Evolutionary conservation across 30 jellyfish, hydroid and myxozoan species (phyloP).

Genomic region (Nemopilema nomurai): DNA sequence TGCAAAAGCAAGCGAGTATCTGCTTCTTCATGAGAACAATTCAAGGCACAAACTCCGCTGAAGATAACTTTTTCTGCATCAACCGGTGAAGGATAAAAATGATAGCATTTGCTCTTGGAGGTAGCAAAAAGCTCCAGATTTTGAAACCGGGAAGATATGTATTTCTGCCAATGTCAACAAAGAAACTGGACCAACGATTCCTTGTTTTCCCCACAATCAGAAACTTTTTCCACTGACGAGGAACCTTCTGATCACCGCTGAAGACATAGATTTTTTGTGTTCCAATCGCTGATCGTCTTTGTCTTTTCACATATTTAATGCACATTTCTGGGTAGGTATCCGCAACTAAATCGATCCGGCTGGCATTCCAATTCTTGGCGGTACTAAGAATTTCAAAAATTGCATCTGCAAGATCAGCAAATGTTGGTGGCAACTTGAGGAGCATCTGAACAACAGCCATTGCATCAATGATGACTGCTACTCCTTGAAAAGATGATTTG

Average conservation of each 20-base stretch:
- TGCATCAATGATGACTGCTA: constrained; percentile 59
- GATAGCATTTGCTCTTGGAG: constrained; percentile 50
- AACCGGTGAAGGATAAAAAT: constrained; percentile 7
- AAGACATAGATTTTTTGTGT: constrained; percentile 42
- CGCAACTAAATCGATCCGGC: constrained; percentile 59
- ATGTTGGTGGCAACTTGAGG: constrained; percentile 32
- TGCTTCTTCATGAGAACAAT: constrained; percentile 18
- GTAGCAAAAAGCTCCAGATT: constrained; percentile 28
- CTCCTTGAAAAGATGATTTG: not conserved
- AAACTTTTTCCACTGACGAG: too few relatives aligned
- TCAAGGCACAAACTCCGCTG: constrained; percentile 1
- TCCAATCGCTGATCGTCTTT: constrained; percentile 56
- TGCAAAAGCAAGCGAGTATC: constrained; percentile 9
- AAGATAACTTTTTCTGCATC: constrained; percentile 5
- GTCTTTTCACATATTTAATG: constrained; percentile 63
- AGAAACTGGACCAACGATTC: constrained; percentile 54
- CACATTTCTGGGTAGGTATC: constrained; percentile 67
- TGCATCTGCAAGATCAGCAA: constrained; percentile 35
- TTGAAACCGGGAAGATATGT: constrained; percentile 4
- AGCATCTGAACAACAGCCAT: constrained; percentile 66
- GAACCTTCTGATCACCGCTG: too few relatives aligned
- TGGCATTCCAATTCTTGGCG: constrained; percentile 32
- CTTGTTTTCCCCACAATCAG: too few relatives aligned
- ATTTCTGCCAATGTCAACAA: constrained; percentile 35
- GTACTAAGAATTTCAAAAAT: constrained; percentile 11